Conservation (phyloP, 2,888 invertebrate species). For the Drosophila kanekoi region DNA sequence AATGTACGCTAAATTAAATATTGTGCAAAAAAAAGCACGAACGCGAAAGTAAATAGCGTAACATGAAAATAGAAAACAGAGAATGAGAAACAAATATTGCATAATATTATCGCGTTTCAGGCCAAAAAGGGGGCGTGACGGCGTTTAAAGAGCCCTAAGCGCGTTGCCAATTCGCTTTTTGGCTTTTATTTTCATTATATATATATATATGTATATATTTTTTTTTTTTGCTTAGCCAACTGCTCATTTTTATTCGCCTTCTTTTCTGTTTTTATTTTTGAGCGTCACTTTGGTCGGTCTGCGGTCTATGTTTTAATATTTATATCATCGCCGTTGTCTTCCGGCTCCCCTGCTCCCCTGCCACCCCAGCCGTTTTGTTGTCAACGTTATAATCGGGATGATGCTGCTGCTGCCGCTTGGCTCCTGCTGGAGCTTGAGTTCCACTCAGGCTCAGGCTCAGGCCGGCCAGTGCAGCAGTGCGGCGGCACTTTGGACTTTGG, state of each 20-base stretch:
- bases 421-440: background rate
- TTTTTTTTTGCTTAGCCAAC: constrained; percentile 6
- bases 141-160: constrained; percentile 54
- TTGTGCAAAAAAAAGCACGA: constrained; percentile 20
- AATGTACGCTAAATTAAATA: constrained; percentile 60
- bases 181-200: constrained; percentile 31
- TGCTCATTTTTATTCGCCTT: constrained; percentile 14
- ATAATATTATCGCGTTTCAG: constrained; percentile 59
- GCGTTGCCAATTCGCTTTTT: constrained; percentile 66
- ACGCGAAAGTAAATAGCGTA: constrained; percentile 7
- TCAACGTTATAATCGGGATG: constrained; percentile 52
- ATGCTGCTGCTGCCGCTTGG: constrained; percentile 4
- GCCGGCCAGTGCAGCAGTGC: constrained; percentile 38
- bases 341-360: background rate
- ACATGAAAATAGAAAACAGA: constrained; percentile 13
- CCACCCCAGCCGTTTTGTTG: constrained; percentile 3
- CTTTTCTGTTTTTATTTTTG: constrained; percentile 3
- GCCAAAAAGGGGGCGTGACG: constrained; percentile 9
- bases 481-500: constrained; percentile 46
- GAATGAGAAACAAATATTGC: constrained; percentile 67
- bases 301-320: constrained; percentile 59
- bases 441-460: background rate
- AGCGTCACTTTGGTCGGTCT: constrained; percentile 17
- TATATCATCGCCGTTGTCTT: constrained; percentile 47
- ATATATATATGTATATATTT: too few relatives aligned